Base-by-base conservation (phyloP, 2,797 vertebrate species). In the Protonibea diacanthus region DNA sequence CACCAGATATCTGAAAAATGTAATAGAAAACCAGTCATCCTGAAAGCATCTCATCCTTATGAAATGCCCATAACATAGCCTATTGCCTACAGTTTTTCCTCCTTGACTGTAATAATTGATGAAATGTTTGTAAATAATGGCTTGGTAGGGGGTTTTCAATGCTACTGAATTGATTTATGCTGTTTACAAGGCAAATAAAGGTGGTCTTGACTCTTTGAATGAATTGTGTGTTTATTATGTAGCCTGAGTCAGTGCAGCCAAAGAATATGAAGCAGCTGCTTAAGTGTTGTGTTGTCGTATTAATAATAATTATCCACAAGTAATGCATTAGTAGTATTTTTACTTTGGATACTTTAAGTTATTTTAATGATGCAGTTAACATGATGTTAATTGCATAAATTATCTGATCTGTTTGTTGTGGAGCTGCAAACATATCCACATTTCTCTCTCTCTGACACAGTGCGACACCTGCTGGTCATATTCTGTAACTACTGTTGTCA, bases 121-220 rank as follows among this genome's bases (percentile, higher is more conserved):
- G 78, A 93, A 91, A 93, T 94, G 95, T 95, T 90, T 97, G 96
- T 98, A 97, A 94, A 98, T 97, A 97, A 86, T 95, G 94, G 94
- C 95, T 95, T 91, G 90, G 86, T 94, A 88, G 81, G 91, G 91
- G 93, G 93, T 96, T 96, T 97, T 96, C 95, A 95, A 96, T 95
- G 95, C 90, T 94, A 92, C 94, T 95, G 94, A 86, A 76, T 89
- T 94, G 82, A 93, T 89, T 93, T 95, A 95, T 94, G 95, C 94
- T 96, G 96, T 97, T 96, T 96, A 94, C 95, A 96, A 96, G 92
- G 87, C 93, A 94, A 95, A 95, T 96, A 96, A 97, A 97, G 94
- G 92, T 94, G 95, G 93, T 94, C 93, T 96, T 87, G 88, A 92
- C 81, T 90, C 85, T 95, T 93, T 91, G 93, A 93, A 67, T 57